Percentiles rank a stretch among this genome's conserved stretches.
phyloP scores from a whole-genome alignment of 2,888 invertebrate species.

The Tetragonisca angustula region DNA sequence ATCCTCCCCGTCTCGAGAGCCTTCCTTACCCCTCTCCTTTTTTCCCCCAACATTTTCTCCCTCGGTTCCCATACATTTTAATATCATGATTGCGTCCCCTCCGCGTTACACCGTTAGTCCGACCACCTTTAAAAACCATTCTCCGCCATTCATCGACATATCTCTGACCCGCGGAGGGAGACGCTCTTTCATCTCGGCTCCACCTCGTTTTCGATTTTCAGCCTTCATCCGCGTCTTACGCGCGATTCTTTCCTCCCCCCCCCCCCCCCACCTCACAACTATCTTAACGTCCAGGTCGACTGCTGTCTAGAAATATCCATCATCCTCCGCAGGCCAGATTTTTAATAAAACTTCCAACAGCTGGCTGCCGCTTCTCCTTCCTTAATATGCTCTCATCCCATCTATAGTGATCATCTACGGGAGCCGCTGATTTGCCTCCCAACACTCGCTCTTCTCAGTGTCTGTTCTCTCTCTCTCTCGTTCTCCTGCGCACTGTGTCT shows the following conservation, averaged over 20 bases:
- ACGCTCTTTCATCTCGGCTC: slow-evolving; percentile 11
- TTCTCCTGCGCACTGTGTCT: background rate
- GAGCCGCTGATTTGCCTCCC: slow-evolving; percentile 74
- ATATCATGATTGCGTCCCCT: slow-evolving; percentile 12
- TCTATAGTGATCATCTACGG: slow-evolving; percentile 76
- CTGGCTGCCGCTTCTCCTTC: slow-evolving; percentile 51
- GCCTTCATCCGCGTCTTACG: background rate
- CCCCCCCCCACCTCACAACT: slow-evolving; percentile 31
- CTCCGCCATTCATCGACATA: slow-evolving; percentile 11
- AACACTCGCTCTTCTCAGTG: slow-evolving; percentile 37
- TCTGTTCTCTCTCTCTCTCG: slow-evolving; percentile 1
- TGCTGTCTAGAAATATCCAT: slow-evolving; percentile 77
- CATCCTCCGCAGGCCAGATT: slow-evolving; percentile 77
- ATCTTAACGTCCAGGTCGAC: slow-evolving; percentile 53
- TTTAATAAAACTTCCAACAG: slow-evolving; percentile 81
- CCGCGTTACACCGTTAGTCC: slow-evolving; percentile 22
- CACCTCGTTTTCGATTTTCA: slow-evolving; percentile 11
- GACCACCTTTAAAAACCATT: slow-evolving; percentile 24
- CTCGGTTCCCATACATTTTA: slow-evolving; percentile 10
- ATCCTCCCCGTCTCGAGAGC: slow-evolving; percentile 2
- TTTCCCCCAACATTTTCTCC: background rate
- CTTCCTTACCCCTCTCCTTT: background rate
- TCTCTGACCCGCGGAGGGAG: slow-evolving; percentile 11
- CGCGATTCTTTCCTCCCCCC: slow-evolving; percentile 5
- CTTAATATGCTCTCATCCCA: slow-evolving; percentile 78